Base-by-base conservation (phyloP, 2,113 vertebrate species). In the Serinus canaria region DNA sequence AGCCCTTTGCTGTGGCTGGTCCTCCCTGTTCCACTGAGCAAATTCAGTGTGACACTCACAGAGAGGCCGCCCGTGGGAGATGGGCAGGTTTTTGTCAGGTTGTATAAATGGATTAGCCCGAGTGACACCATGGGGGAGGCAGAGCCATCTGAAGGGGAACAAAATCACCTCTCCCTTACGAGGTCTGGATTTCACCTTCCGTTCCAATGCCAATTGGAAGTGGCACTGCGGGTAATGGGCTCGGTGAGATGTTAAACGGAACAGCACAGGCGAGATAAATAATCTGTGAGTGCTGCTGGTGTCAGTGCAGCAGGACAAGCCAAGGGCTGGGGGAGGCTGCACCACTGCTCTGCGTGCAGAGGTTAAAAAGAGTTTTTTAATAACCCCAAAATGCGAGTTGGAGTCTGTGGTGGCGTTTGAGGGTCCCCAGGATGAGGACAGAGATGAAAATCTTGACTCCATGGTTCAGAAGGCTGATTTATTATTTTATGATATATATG, bases 31-130 rank as follows among this genome's bases (percentile, higher is more conserved):
- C 10, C 1, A 41, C 56, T 73, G 83, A 96, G 88, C 83, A 96
- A 90, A 97, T 97, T 87, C 90, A 92, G 76, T 52, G 85, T 95
- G 96, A 94, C 96, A 92, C 90, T 83, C 93, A 6, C 68, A 81
- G 90, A 83, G 94, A 70, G 95, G 85, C 46, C 8, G 6, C 23
- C 83, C 22, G 37, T 72, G 92, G 78, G 31, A 49, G 87, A 92
- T 11, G 25, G 93, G 94, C 90, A 93, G 79, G 64, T 89, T 90
- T 96, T 93, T 96, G 79, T 96, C 96, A 93, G 96, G 88, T 41
- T 95, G 94, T 95, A 93, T 41, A 92, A 96, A 96, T 83, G 96
- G 95, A 97, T 96, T 94, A 96, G 85, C 93, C 96, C 19, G 90
- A 96, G 90, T 96, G 95, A 93, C 94, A 93, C 18, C 20, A 41